Evolutionary conservation across 2,797 vertebrate genomes (phyloP).

Genomic region (Bradypus variegatus): DNA sequence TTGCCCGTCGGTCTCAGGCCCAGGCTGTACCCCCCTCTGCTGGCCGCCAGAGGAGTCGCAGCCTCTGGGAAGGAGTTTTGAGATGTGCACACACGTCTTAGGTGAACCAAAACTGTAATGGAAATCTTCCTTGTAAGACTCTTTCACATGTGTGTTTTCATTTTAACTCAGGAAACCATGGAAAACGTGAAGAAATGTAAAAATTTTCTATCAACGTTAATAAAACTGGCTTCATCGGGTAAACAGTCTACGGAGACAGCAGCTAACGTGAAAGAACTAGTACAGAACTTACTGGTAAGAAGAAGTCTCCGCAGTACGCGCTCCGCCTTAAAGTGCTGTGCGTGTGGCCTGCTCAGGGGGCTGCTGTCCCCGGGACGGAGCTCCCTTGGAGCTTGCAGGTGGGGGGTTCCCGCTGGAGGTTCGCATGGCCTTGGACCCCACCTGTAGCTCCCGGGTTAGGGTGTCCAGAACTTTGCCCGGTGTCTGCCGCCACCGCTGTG

Average conservation of each 20-base stretch:
- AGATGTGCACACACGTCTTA: rapidly evolving
- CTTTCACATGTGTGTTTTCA: neutral
- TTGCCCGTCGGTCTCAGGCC: neutral
- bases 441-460: too few species aligned
- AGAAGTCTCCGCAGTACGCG: neutral
- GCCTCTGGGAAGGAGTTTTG: too few species aligned
- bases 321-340: too few species aligned
- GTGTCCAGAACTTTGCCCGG: too few species aligned
- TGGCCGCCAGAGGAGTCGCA: rapidly evolving
- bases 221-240: slow-evolving; percentile 94
- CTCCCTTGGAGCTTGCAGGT: too few species aligned
- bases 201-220: slow-evolving; percentile 96
- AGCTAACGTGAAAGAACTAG: slow-evolving; percentile 91
- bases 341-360: too few species aligned
- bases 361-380: too few species aligned
- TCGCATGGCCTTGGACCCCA: too few species aligned
- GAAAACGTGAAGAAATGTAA: slow-evolving; percentile 99
- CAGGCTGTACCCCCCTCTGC: neutral
- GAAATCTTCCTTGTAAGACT: neutral
- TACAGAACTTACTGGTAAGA: slow-evolving; percentile 94
- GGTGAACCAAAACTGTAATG: neutral
- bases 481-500: too few species aligned
- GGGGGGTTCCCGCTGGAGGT: too few species aligned
- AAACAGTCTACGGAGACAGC: slow-evolving; percentile 94
- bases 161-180: slow-evolving; percentile 86